Percentiles rank a stretch among this genome's conserved stretches.
Evolutionary conservation across 2,113 vertebrate genomes (phyloP).

Genomic region (Siniperca chuatsi): DNA sequence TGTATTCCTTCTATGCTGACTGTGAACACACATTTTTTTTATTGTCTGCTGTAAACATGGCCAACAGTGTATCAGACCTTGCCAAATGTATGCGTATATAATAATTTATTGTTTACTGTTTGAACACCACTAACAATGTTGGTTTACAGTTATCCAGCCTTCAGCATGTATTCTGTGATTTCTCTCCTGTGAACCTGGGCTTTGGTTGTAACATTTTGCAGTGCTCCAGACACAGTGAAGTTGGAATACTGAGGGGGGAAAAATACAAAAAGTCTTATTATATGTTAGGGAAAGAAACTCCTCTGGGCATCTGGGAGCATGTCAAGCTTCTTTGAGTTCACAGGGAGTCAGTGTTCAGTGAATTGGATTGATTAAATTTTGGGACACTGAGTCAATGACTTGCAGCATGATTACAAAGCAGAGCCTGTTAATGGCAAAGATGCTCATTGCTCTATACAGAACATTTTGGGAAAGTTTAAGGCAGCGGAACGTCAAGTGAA

Average conservation of each 20-base stretch:
- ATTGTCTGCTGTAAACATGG: conserved; percentile 17
- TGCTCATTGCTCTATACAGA: neutral
- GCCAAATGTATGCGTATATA: conserved; percentile 52
- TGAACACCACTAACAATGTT: conserved; percentile 8
- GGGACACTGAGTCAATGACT: neutral
- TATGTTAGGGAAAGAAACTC: neutral
- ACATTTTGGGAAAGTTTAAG: neutral
- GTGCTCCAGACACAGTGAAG: neutral
- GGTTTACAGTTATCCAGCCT: neutral
- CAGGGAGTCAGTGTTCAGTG: neutral
- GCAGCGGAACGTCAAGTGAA: neutral
- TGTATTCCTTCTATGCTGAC: conserved; percentile 23
- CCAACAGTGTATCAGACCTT: conserved; percentile 23
- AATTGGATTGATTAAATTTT: neutral
- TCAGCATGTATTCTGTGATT: neutral
- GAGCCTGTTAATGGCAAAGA: neutral
- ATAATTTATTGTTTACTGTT: conserved; percentile 42
- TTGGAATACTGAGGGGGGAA: neutral
- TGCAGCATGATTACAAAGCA: neutral
- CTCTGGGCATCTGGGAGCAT: neutral
- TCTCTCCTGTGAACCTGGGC: neutral
- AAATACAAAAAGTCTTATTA: neutral
- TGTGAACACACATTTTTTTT: conserved; percentile 36
- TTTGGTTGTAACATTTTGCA: conserved; percentile 4
- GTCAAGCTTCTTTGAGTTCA: neutral